phyloP scores from a whole-genome alignment of 2,888 invertebrate genomes.

The Ceraclea dissimilis region DNA sequence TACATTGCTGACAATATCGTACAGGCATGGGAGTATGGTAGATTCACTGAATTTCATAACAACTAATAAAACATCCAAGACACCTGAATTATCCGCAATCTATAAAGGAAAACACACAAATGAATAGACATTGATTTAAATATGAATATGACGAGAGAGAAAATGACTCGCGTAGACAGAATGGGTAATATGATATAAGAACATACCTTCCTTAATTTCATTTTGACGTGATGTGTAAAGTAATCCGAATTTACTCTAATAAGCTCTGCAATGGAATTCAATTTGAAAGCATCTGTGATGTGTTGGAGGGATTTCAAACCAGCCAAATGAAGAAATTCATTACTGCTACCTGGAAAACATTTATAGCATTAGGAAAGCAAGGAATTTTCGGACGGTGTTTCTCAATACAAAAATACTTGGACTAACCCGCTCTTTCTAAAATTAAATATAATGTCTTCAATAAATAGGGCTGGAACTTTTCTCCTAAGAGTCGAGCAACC shows the following conservation, averaged over 20 bases:
- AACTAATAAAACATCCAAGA: conserved; percentile 63
- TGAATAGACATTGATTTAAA: too few species aligned
- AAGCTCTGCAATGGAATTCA: conserved; percentile 49
- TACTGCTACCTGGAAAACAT: conserved; percentile 54
- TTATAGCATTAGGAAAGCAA: too few species aligned
- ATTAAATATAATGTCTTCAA: conserved; percentile 60
- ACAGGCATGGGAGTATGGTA: conserved; percentile 56
- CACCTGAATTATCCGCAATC: conserved; percentile 55
- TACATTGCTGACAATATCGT: conserved; percentile 62
- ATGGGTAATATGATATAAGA: too few species aligned
- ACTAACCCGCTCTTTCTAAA: conserved; percentile 68
- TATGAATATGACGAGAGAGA: too few species aligned
- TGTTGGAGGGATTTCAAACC: conserved; percentile 52
- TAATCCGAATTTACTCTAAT: conserved; percentile 65
- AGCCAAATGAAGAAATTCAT: conserved; percentile 53
- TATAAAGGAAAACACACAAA: conserved; percentile 26
- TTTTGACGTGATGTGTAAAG: conserved; percentile 61
- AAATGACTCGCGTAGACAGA: too few species aligned
- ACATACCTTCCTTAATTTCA: conserved; percentile 52
- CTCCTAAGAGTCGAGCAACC: conserved; percentile 48
- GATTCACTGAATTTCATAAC: conserved; percentile 63
- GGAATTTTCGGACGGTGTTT: background rate
- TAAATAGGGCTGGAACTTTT: conserved; percentile 52
- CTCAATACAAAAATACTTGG: too few species aligned
- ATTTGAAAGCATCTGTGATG: conserved; percentile 52